Evolutionary conservation across 2,797 vertebrate genomes (phyloP).

Genomic region (Lepilemur ruficaudatus): DNA sequence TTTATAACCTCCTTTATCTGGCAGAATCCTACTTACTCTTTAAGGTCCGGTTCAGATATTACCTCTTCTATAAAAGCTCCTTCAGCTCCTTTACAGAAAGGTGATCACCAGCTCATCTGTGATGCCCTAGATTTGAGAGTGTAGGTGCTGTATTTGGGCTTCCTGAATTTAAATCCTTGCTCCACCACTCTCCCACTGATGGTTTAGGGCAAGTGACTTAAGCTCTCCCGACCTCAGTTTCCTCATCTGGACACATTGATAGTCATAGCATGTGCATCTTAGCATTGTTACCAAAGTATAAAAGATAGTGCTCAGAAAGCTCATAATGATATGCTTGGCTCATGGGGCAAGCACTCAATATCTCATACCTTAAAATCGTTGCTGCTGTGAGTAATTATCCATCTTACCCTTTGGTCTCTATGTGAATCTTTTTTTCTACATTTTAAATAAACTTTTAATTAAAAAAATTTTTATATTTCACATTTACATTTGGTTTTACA

Average conservation of each 20-base stretch:
- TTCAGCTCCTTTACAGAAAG: neutral
- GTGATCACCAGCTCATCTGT: neutral
- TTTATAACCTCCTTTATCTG: neutral
- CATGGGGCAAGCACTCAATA: neutral
- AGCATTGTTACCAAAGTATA: neutral
- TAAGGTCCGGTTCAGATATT: neutral
- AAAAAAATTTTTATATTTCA: neutral
- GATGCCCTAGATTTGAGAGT: neutral
- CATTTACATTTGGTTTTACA: neutral
- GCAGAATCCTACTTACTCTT: neutral
- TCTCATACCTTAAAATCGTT: neutral
- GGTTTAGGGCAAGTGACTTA: neutral
- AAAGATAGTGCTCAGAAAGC: neutral
- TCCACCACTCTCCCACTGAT: neutral
- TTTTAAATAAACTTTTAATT: neutral
- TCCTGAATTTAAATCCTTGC: neutral
- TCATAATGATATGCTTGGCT: neutral
- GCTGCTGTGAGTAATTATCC: neutral
- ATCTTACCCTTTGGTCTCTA: neutral
- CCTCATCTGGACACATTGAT: neutral
- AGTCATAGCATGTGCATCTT: neutral
- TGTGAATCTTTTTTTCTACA: neutral
- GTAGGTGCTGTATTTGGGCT: neutral
- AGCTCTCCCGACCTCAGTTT: neutral
- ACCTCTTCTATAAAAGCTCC: neutral